These are phyloP conservation scores for Gallinago jamesoni DNA, from an alignment of 2,113 vertebrate genomes.

Conservation along the genomic window DNA sequence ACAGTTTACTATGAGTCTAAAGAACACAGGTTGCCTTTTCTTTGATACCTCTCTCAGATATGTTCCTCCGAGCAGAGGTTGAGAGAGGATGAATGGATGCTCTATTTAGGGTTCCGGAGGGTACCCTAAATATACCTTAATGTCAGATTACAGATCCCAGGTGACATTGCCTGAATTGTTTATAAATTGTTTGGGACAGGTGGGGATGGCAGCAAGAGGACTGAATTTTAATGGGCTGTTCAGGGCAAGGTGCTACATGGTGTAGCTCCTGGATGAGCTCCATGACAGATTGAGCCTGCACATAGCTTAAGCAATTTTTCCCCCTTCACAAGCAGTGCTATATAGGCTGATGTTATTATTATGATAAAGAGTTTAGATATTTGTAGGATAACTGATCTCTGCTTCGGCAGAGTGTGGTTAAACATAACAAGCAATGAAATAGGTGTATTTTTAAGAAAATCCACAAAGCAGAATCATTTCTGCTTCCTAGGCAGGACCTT, in stretches of 20 bases:
- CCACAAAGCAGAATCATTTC: neutral
- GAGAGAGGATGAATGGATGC: neutral
- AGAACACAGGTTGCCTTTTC: neutral
- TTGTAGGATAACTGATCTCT: neutral
- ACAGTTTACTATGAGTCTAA: neutral
- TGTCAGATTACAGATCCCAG: neutral
- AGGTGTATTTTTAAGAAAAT: neutral
- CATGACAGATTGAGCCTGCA: neutral
- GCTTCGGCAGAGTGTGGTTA: neutral
- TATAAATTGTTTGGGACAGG: accelerated
- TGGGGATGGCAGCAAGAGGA: neutral
- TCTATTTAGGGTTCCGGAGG: neutral
- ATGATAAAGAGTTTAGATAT: neutral
- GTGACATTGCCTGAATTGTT: neutral
- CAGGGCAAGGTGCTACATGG: neutral
- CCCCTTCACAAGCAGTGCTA: neutral
- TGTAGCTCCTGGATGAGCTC: neutral
- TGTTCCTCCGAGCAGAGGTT: neutral
- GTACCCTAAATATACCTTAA: neutral
- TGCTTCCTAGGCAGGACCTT: neutral
- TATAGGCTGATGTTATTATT: neutral
- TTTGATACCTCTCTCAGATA: neutral
- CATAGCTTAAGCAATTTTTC: neutral
- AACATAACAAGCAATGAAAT: neutral
- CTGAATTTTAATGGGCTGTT: neutral